Percentiles rank a stretch among this genome's conserved stretches.
Conservation (phyloP, 2,797 vertebrate species). For the Luscinia luscinia region DNA sequence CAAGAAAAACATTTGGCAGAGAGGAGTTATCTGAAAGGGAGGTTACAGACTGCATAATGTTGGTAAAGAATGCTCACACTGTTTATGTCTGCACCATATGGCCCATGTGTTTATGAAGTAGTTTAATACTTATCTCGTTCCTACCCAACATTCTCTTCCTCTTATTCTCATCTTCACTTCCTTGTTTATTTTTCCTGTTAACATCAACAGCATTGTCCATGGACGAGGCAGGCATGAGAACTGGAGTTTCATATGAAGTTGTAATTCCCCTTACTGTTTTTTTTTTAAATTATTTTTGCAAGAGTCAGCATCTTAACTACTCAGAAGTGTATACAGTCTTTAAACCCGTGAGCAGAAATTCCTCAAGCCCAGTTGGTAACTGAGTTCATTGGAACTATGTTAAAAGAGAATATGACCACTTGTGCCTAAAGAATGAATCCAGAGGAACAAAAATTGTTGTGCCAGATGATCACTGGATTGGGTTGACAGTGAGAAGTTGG, state of each 20-base stretch:
- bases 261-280: background rate
- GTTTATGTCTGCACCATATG: conserved; percentile 47
- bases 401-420: background rate
- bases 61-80: conserved; percentile 41
- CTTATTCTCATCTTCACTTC: conserved; percentile 33
- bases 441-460: background rate
- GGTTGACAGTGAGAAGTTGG: background rate
- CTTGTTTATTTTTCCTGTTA: conserved; percentile 41
- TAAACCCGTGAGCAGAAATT: background rate
- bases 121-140: conserved; percentile 33
- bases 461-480: background rate
- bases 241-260: background rate
- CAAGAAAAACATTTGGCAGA: conserved; percentile 10
- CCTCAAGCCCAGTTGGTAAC: background rate
- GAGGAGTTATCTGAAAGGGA: conserved; percentile 25
- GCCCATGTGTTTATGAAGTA: conserved; percentile 25
- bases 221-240: background rate
- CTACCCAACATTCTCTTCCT: conserved; percentile 28
- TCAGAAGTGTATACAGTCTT: background rate
- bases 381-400: background rate
- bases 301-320: background rate
- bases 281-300: background rate
- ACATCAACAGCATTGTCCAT: background rate
- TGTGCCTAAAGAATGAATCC: background rate
- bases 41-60: conserved; percentile 17